phyloP scores from a whole-genome alignment of 1,140 invertebrate species.

The Euwallacea fornicatus region DNA sequence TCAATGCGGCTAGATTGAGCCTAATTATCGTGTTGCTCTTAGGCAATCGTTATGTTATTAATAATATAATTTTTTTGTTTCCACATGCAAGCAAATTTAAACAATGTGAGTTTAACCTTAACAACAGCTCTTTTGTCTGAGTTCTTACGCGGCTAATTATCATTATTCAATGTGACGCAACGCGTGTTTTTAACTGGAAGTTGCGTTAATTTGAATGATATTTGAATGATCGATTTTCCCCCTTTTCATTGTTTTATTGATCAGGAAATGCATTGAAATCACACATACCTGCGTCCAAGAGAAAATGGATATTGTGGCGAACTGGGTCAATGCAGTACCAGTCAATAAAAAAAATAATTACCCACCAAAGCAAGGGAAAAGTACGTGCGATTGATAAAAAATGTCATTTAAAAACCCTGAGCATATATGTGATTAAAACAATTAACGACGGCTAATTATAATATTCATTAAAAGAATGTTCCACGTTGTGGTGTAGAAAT shows the following conservation, averaged over 20 bases:
- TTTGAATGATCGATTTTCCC: not conserved
- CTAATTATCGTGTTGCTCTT: not conserved
- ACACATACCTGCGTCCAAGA: not conserved
- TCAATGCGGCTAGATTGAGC: not conserved
- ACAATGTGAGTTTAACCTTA: too few species aligned
- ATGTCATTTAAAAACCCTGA: conserved; percentile 17
- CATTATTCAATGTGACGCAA: not conserved
- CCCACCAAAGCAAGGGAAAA: conserved; percentile 19
- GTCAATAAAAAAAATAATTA: conserved; percentile 30
- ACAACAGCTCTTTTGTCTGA: too few species aligned
- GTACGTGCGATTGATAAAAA: conserved; percentile 13
- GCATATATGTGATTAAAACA: conserved; percentile 14
- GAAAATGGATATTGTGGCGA: conserved; percentile 15
- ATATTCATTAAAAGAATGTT: not conserved
- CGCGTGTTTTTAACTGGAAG: not conserved
- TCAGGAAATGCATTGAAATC: not conserved
- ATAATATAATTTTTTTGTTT: too few species aligned
- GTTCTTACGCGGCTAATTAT: too few species aligned
- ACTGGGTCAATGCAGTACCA: conserved; percentile 22
- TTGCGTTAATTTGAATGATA: not conserved
- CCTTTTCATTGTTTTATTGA: too few species aligned
- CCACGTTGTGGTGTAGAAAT: too few species aligned
- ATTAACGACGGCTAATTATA: not conserved
- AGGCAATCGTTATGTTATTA: too few species aligned
- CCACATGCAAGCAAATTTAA: too few species aligned